A percentile compares a stretch with the other conserved stretches of the same genome.
Evolutionary conservation across 2,888 invertebrate genomes (phyloP).

Genomic region (Drosophila siamana): DNA sequence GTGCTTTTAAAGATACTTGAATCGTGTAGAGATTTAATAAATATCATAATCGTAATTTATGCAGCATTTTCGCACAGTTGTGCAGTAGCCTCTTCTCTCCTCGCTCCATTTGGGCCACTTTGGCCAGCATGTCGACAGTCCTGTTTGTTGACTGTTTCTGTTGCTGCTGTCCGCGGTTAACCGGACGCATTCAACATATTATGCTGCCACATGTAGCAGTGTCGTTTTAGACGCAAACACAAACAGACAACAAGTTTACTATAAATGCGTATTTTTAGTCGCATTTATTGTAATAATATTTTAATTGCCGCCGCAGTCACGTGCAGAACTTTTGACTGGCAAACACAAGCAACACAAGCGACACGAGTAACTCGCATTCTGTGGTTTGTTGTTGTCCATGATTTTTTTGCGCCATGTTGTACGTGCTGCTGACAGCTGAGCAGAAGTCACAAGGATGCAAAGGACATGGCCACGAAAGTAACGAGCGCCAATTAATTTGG

Average conservation of each 20-base stretch:
- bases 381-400: slow-evolving; percentile 62
- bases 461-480: slow-evolving; percentile 36
- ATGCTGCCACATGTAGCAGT: slow-evolving; percentile 35
- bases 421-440: slow-evolving; percentile 73
- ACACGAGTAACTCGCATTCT: slow-evolving; percentile 9
- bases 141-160: slow-evolving; percentile 47
- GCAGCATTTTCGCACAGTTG: slow-evolving; percentile 1
- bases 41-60: slow-evolving; percentile 39
- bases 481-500: slow-evolving; percentile 76
- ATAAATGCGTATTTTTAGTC: slow-evolving; percentile 33
- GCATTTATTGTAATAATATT: slow-evolving; percentile 77
- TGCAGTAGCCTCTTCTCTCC: slow-evolving; percentile 1
- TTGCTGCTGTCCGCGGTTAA: slow-evolving; percentile 61
- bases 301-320: slow-evolving; percentile 74
- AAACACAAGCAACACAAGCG: slow-evolving; percentile 58
- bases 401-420: slow-evolving; percentile 41
- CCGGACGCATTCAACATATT: slow-evolving; percentile 57
- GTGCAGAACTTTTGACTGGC: slow-evolving; percentile 65
- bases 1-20: neutral
- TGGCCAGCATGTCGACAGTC: slow-evolving; percentile 20
- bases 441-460: slow-evolving; percentile 25
- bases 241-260: slow-evolving; percentile 8
- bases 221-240: slow-evolving; percentile 30
- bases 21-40: neutral
- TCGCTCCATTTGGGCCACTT: slow-evolving; percentile 9